These are phyloP conservation scores for Apteryx mantelli DNA, from an alignment of 2,113 vertebrate species.

Conservation along the genomic window DNA sequence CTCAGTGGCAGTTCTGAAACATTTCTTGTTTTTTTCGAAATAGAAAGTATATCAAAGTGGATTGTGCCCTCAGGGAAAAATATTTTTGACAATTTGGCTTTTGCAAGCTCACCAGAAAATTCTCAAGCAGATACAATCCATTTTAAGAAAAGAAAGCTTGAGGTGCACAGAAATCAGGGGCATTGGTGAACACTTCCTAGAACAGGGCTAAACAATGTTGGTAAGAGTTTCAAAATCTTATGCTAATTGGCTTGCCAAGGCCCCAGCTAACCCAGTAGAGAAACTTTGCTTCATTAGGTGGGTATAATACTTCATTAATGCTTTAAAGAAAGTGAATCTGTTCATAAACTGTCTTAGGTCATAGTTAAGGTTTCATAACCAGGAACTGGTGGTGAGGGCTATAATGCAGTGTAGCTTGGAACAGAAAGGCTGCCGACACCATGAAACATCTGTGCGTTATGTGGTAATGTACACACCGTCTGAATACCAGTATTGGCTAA, in stretches of 20 bases:
- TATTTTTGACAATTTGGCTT: not conserved
- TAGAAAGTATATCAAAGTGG: not conserved
- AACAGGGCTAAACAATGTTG: not conserved
- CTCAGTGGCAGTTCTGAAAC: not conserved
- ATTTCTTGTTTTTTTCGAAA: not conserved
- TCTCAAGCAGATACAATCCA: not conserved
- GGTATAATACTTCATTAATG: not conserved
- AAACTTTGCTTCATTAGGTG: not conserved
- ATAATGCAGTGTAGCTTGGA: not conserved
- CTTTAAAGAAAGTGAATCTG: not conserved
- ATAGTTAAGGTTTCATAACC: not conserved
- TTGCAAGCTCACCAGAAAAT: not conserved
- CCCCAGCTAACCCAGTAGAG: not conserved
- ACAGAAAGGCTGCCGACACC: not conserved
- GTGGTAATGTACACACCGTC: not conserved
- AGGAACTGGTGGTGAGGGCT: not conserved
- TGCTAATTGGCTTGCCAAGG: not conserved
- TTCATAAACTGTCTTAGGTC: not conserved
- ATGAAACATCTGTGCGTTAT: not conserved
- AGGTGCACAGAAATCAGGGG: not conserved
- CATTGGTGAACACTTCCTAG: not conserved
- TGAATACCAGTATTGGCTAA: not conserved
- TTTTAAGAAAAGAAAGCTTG: not conserved
- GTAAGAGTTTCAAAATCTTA: not conserved
- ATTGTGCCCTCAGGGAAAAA: not conserved